Conservation (phyloP, 1,140 invertebrate genomes). For the Cherax destructor region DNA sequence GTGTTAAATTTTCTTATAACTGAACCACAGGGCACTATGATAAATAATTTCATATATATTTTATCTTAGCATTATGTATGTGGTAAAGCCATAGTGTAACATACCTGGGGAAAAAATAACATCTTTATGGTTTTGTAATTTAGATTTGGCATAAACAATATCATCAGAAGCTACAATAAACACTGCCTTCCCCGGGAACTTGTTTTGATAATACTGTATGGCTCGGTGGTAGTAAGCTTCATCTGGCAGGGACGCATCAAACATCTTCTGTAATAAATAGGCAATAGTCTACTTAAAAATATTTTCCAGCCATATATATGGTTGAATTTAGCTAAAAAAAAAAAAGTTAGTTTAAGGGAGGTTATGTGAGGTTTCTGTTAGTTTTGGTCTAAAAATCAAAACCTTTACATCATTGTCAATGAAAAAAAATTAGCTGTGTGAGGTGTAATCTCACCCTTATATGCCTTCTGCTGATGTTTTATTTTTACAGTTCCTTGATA, state of each 20-base stretch:
- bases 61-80: no score
- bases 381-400: neutral
- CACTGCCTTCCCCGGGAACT: neutral
- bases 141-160: neutral
- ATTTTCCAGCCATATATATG: neutral
- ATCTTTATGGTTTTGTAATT: neutral
- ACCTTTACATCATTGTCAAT: no score
- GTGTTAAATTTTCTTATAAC: neutral
- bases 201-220: neutral
- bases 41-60: no score
- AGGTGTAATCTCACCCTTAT: no score
- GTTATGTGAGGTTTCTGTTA: neutral
- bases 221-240: neutral
- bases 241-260: neutral
- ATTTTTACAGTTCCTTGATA: no score
- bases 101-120: neutral
- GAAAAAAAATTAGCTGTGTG: no score
- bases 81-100: no score
- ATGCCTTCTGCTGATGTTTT: no score
- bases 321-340: neutral
- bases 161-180: neutral
- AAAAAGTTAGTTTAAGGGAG: neutral
- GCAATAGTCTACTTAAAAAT: no score
- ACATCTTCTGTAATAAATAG: no score
- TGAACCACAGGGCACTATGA: no score